Conservation (phyloP, 1,140 invertebrate genomes). For the Lycorma delicatula region DNA sequence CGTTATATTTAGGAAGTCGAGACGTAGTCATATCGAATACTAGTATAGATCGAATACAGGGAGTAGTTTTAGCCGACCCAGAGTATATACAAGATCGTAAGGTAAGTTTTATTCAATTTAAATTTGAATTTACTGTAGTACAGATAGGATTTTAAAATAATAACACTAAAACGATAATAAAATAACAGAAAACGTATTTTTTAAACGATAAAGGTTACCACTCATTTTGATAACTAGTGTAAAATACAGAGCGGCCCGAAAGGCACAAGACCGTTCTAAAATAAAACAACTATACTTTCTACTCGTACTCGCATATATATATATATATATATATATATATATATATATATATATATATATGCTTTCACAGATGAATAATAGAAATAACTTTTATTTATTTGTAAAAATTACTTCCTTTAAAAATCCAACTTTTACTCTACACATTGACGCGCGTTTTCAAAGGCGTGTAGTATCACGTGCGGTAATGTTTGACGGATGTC, state of each 20-base stretch:
- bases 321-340: no score
- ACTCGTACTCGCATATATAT: no score
- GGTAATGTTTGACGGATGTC: no score
- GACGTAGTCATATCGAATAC: constrained; percentile 66
- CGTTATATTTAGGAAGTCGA: constrained; percentile 65
- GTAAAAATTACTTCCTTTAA: no score
- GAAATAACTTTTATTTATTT: no score
- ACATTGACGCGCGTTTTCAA: no score
- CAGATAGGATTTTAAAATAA: no score
- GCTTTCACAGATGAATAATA: no score
- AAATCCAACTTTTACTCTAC: no score
- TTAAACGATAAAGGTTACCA: neutral
- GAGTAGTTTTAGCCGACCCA: constrained; percentile 69
- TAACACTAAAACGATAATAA: no score
- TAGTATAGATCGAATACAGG: constrained; percentile 64
- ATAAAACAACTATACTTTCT: neutral
- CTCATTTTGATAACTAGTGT: neutral
- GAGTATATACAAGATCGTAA: constrained; percentile 64
- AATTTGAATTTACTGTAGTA: neutral
- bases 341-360: no score
- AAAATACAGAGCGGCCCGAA: neutral
- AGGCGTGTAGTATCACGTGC: no score
- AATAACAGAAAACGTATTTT: neutral
- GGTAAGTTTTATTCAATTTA: constrained; percentile 33
- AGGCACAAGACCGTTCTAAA: neutral